phyloP scores from a whole-genome alignment of 2,888 invertebrate species.

The Hyppa rectilinea region DNA sequence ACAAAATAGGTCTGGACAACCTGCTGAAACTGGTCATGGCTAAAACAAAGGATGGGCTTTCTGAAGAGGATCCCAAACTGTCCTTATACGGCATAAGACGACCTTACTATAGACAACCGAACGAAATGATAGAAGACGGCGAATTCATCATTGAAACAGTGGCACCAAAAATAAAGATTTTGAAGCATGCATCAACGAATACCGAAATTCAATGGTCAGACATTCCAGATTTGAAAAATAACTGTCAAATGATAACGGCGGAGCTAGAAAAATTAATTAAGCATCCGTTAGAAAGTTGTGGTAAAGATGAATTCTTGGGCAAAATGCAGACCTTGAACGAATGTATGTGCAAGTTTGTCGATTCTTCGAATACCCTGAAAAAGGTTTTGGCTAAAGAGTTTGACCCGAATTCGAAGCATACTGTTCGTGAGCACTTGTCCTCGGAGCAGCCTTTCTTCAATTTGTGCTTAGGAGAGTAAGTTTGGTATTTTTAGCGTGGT shows the following conservation, averaged over 20 bases:
- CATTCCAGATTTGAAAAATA: constrained; percentile 75
- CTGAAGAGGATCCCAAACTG: constrained; percentile 66
- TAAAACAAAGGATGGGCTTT: constrained; percentile 83
- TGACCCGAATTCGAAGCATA: constrained; percentile 76
- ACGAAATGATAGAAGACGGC: constrained; percentile 79
- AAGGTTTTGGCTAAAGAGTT: constrained; percentile 80
- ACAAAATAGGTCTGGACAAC: constrained; percentile 84
- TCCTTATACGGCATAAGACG: constrained; percentile 71
- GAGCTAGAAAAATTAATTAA: constrained; percentile 79
- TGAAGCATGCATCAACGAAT: constrained; percentile 80
- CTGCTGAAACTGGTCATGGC: constrained; percentile 84
- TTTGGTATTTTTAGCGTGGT: constrained; percentile 40
- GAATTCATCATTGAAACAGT: constrained; percentile 84
- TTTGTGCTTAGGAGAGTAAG: constrained; percentile 83
- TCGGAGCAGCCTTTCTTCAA: constrained; percentile 76
- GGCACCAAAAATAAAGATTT: constrained; percentile 81
- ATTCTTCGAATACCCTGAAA: constrained; percentile 83
- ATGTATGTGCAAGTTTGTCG: constrained; percentile 85
- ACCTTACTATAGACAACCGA: constrained; percentile 79
- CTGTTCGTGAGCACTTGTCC: constrained; percentile 66
- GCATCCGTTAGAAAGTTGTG: constrained; percentile 65
- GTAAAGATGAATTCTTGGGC: constrained; percentile 74
- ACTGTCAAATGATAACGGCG: constrained; percentile 73
- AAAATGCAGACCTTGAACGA: constrained; percentile 85
- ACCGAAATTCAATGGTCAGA: constrained; percentile 79